Evolutionary conservation across 2,797 vertebrate genomes (phyloP), one percentile per base, ranked within the genome.

Genomic region (Muscicapa striata): DNA sequence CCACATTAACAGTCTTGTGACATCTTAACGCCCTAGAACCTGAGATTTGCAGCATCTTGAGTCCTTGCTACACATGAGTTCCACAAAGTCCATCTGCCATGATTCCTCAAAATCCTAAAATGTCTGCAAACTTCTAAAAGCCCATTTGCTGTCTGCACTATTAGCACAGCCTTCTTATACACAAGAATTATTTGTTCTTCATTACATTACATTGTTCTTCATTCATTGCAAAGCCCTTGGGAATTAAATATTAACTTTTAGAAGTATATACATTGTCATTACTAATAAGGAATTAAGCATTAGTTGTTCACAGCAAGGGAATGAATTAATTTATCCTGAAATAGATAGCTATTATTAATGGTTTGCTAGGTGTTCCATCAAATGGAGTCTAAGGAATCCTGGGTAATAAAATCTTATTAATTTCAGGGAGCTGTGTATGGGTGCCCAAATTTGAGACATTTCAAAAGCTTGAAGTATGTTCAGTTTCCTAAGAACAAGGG

Each of bases 211-310:
- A n/a, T 83, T 94, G 38, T 3, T 89, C 57, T 83, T 87, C 69
- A 41, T 70, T 79, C 26, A 22, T 19, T 57, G 21, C 18, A 76
- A 74, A 79, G 41, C 63, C 45, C 16, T 74, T 38, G 7, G 41
- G 64, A 85, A 94, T 89, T 77, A 74, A 87, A 90, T 80, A 91
- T 45, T 84, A 76, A 51, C n/a, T 73, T 78, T 87, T 24, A 62
- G 67, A 87, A 93, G 84, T 45, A 69, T 3, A 76, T 48, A 76
- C 23, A 72, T 21, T 45, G 24, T 6, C 7, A 57, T 67, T 85
- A 49, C 40, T 32, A 83, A 46, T 74, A 84, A 89, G 27, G 30
- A 83, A 70, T 92, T 70, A 64, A 91, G 72, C 17, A 52, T 67
- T 30, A 70, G 48, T 36, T 83, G 17, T 68, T 92, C 63, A 49